Evolutionary conservation across 2,888 invertebrate species (phyloP).

Genomic region (Tetrapedia diversipes): DNA sequence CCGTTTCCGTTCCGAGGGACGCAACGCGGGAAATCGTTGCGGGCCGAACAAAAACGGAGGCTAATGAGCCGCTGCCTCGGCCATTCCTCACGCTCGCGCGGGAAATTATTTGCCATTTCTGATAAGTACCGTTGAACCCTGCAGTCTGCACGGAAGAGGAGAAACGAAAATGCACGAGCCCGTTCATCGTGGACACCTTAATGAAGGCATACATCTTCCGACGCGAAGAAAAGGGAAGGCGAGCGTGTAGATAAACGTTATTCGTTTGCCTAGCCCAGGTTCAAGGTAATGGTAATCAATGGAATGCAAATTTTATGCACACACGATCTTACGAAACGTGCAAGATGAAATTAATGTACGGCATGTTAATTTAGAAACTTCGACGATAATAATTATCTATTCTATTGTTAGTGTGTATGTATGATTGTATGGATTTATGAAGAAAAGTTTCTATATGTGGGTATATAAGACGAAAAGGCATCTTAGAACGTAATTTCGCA

Average conservation of each 20-base stretch:
- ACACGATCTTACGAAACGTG: too few relatives aligned
- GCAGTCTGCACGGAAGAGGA: neutral
- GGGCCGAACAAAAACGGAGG: constrained; percentile 64
- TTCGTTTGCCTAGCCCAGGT: too few relatives aligned
- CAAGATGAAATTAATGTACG: too few relatives aligned
- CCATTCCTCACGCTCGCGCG: constrained; percentile 48
- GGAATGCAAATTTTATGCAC: too few relatives aligned
- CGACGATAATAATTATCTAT: too few relatives aligned
- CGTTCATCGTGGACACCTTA: neutral
- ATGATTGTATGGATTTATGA: too few relatives aligned
- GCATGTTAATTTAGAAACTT: too few relatives aligned
- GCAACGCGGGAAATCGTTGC: constrained; percentile 68
- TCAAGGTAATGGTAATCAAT: neutral
- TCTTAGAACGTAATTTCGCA: too few relatives aligned
- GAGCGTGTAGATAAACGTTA: neutral
- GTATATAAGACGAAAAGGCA: too few relatives aligned
- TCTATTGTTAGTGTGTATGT: too few relatives aligned
- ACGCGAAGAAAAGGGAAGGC: neutral
- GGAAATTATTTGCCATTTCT: constrained; percentile 69
- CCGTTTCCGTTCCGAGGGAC: constrained; percentile 66
- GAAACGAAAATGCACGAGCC: neutral
- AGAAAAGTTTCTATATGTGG: too few relatives aligned
- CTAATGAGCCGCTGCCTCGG: constrained; percentile 59
- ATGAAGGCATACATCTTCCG: neutral
- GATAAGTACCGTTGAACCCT: constrained; percentile 48